phyloP scores from a whole-genome alignment of 2,888 invertebrate species.

The Panzeria rudis region DNA sequence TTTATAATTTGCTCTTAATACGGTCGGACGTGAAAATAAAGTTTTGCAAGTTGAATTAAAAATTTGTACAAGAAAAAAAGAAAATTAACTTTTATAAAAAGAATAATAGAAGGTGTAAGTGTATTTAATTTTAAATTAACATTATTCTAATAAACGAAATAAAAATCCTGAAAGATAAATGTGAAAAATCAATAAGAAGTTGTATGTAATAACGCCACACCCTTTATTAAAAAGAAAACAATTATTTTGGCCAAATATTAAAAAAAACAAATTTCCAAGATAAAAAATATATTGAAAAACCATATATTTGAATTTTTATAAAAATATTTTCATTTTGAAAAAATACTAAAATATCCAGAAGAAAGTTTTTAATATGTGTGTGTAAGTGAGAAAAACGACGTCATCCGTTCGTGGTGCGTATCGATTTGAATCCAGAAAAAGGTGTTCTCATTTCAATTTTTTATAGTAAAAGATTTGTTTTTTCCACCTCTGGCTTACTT shows the following conservation, averaged over 20 bases:
- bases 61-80: constrained; percentile 31
- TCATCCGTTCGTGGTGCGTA: constrained; percentile 58
- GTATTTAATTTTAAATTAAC: constrained; percentile 41
- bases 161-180: constrained; percentile 3
- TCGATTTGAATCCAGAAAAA: constrained; percentile 44
- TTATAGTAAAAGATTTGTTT: not conserved
- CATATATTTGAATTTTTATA: not conserved
- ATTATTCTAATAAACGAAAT: not conserved
- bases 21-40: constrained; percentile 58
- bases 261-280: too few species aligned
- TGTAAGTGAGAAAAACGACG: constrained; percentile 63
- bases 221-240: constrained; percentile 34
- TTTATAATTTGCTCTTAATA: constrained; percentile 69
- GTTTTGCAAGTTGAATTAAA: constrained; percentile 22
- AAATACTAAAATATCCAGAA: constrained; percentile 33
- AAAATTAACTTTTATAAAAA: constrained; percentile 24
- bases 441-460: constrained; percentile 5
- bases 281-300: not conserved
- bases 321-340: constrained; percentile 49
- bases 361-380: constrained; percentile 52
- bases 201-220: constrained; percentile 57
- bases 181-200: constrained; percentile 47
- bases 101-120: constrained; percentile 59
- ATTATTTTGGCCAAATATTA: constrained; percentile 10
- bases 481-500: constrained; percentile 17